A percentile compares a stretch with the other conserved stretches of the same genome.
Evolutionary conservation across 1,140 invertebrate species (phyloP).

Genomic region (Laupala kohalensis): DNA sequence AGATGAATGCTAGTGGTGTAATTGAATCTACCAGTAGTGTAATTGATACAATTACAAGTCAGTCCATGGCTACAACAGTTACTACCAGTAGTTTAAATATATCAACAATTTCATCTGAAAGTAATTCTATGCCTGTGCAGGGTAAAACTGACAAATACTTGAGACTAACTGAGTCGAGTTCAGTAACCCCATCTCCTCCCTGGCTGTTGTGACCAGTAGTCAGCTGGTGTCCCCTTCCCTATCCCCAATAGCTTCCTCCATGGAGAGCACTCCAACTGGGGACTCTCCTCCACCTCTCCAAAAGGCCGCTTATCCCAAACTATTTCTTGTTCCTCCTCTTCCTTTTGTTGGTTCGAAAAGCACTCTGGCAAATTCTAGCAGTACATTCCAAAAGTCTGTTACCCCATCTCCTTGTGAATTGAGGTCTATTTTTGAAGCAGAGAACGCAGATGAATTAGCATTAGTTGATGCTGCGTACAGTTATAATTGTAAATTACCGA

Average conservation of each 20-base stretch:
- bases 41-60: background rate
- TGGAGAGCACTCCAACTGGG: slow-evolving; percentile 32
- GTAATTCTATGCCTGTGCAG: slow-evolving; percentile 2
- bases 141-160: slow-evolving; percentile 38
- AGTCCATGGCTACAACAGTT: background rate
- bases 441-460: slow-evolving; percentile 91
- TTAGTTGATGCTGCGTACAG: slow-evolving; percentile 84
- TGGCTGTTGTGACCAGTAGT: background rate
- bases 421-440: slow-evolving; percentile 72
- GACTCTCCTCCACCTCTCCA: slow-evolving; percentile 31
- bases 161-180: slow-evolving; percentile 53
- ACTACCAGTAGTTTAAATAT: background rate
- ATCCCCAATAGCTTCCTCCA: slow-evolving; percentile 23
- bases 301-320: slow-evolving; percentile 28
- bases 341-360: background rate
- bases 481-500: slow-evolving; percentile 64
- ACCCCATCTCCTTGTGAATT: slow-evolving; percentile 31
- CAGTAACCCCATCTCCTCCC: slow-evolving; percentile 57
- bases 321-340: slow-evolving; percentile 33
- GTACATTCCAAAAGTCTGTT: background rate
- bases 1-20: slow-evolving; percentile 68
- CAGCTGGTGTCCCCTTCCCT: slow-evolving; percentile 11
- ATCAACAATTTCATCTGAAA: background rate
- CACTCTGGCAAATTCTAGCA: background rate
- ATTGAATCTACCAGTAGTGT: slow-evolving; percentile 27